Base-by-base conservation (phyloP, 2,888 invertebrate species). In the Diaperis boleti region DNA sequence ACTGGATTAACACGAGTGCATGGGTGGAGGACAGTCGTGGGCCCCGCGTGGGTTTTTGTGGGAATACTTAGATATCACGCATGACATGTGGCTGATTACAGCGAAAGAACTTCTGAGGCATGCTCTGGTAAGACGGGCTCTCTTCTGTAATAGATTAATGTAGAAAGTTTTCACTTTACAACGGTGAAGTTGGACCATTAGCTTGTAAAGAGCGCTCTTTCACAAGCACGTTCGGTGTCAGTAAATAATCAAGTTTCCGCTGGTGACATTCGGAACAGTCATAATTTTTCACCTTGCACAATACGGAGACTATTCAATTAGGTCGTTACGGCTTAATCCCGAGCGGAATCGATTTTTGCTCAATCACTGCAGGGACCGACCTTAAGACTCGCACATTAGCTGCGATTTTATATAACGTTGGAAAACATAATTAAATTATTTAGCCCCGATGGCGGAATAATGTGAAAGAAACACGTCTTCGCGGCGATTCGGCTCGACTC, bases 141-240 rank as follows among this genome's bases (percentile, higher is more conserved):
- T 70, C 71, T 71, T 64, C 72, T 73, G 73, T 74, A 76, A 76
- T 74, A 76, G 75, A 77, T 77, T 77, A 76, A 77, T 77, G 77
- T 74, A 66, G 63, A 76, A 77, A 76, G 74, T 77, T 77, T 74
- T 70, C 72, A 74, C 68, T 75, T 74, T 72, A 73, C 72, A 72
- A 70, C 71, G 70, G 70, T 72, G 71, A 77, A 76, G 73, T 77
- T 76, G 67, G 68, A 72, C 75, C 76, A 77, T 77, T 77, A 75
- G 73, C 72, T 69, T 63, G 70, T 68, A 72, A 68, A 72, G 70
- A 70, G 69, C 67, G 65, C 69, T 72, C 70, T 73, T 73, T 72
- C 68, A 70, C 67, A 66, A 68, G 66, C 71, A 70, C 71, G 64
- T 69, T 62, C 64, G 59, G 45, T 68, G 59, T 62, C 66, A 64